These are phyloP conservation scores for Polymixis lichenea DNA, from an alignment of 2,888 invertebrate genomes.

Conservation along the genomic window DNA sequence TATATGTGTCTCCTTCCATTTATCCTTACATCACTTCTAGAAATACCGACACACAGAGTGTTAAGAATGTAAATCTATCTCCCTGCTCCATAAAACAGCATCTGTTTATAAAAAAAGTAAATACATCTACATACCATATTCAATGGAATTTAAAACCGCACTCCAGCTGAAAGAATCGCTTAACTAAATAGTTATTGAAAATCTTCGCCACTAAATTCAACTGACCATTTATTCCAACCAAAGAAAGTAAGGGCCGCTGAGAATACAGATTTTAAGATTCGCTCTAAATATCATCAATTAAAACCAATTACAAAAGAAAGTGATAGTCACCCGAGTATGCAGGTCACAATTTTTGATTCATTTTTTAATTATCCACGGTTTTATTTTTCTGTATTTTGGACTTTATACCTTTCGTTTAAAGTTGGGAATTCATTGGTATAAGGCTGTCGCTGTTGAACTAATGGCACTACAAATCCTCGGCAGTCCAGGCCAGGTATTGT, in stretches of 20 bases:
- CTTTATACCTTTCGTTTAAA: conserved; percentile 57
- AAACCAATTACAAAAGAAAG: conserved; percentile 76
- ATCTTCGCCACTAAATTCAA: conserved; percentile 34
- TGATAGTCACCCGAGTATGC: conserved; percentile 76
- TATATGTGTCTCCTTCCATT: background rate
- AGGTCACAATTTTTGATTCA: conserved; percentile 77
- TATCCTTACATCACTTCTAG: conserved; percentile 5
- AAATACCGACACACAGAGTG: conserved; percentile 28
- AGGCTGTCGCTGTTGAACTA: conserved; percentile 78
- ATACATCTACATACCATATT: conserved; percentile 13
- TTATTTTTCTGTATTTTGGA: conserved; percentile 35
- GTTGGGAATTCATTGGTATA: conserved; percentile 62
- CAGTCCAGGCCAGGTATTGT: conserved; percentile 87
- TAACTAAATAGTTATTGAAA: conserved; percentile 31
- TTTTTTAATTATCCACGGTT: conserved; percentile 79
- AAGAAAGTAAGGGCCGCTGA: conserved; percentile 23
- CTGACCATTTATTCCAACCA: conserved; percentile 15
- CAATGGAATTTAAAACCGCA: conserved; percentile 34
- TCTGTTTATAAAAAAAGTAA: conserved; percentile 35
- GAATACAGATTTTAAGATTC: conserved; percentile 46
- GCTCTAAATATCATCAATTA: conserved; percentile 69
- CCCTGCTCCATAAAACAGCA: conserved; percentile 24
- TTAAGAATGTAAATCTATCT: conserved; percentile 21
- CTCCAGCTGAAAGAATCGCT: conserved; percentile 17
- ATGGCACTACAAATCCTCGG: conserved; percentile 88